Evolutionary conservation across 92 coral and sea anemone species (phyloP).

Genomic region (Actinernus sp.): DNA sequence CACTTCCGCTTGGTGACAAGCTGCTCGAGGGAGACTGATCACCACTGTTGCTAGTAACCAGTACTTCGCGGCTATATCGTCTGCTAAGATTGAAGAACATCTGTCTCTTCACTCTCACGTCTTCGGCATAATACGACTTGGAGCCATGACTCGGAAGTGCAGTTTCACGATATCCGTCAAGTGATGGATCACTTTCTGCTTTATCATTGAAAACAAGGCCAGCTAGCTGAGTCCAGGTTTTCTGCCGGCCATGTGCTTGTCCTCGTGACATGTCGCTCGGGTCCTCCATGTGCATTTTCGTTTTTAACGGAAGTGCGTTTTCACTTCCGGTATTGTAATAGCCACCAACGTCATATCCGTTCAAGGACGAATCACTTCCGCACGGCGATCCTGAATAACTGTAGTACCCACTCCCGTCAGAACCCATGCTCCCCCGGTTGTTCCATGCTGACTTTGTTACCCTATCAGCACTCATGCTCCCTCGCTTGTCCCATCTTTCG

Average conservation of each 20-base stretch:
- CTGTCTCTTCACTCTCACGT: background rate
- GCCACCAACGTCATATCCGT: constrained; percentile 13
- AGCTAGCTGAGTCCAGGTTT: constrained; percentile 13
- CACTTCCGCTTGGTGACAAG: constrained; percentile 46
- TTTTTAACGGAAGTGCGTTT: background rate
- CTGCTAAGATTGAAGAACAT: background rate
- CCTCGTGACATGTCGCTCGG: background rate
- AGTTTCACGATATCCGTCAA: background rate
- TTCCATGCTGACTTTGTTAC: background rate
- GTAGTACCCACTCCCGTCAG: constrained; percentile 47
- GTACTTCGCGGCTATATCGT: background rate
- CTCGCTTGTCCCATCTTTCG: constrained; percentile 18
- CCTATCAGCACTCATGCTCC: background rate
- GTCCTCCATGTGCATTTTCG: background rate
- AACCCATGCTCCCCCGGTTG: constrained; percentile 40
- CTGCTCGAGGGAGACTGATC: background rate
- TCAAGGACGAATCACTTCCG: constrained; percentile 30
- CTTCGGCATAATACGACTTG: background rate
- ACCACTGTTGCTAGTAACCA: background rate
- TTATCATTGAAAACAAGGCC: background rate
- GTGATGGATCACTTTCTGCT: constrained; percentile 31
- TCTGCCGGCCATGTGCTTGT: constrained; percentile 12
- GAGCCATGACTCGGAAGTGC: background rate
- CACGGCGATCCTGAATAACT: constrained; percentile 27
- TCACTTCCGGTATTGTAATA: background rate